These are phyloP conservation scores for Caenorhabditis tropicalis DNA, from an alignment of 1,140 invertebrate species.

Conservation along the genomic window DNA sequence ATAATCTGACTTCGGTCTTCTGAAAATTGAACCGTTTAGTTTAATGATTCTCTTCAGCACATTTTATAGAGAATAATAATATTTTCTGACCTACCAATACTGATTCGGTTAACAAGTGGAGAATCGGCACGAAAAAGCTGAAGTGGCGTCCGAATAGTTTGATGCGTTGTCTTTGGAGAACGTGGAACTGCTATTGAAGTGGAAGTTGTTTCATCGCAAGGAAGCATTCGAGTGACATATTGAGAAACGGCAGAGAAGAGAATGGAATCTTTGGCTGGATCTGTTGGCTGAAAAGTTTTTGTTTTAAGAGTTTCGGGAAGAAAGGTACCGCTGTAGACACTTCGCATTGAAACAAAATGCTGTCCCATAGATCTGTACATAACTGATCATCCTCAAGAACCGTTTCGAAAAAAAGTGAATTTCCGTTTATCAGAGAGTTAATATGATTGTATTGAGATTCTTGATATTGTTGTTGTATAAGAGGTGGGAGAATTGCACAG, in stretches of 20 bases:
- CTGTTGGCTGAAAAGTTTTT: not conserved
- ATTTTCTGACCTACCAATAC: constrained; percentile 44
- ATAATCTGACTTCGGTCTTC: constrained; percentile 32
- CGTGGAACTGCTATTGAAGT: not conserved
- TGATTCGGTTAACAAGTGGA: constrained; percentile 39
- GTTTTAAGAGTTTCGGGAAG: not conserved
- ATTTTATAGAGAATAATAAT: too few species aligned
- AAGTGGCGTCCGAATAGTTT: constrained; percentile 44
- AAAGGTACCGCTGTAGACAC: not conserved
- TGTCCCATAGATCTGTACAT: not conserved
- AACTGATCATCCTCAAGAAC: constrained; percentile 17
- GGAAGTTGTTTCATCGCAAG: constrained; percentile 2
- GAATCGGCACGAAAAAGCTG: constrained; percentile 37
- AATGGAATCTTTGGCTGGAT: constrained; percentile 16
- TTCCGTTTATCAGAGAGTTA: not conserved
- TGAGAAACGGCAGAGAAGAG: constrained; percentile 17
- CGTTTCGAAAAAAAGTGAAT: constrained; percentile 13
- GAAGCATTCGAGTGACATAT: constrained; percentile 45
- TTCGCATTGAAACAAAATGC: constrained; percentile 11
- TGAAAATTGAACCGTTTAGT: not conserved
- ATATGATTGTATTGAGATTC: not conserved
- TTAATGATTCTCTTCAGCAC: too few species aligned
- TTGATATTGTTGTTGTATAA: not conserved
- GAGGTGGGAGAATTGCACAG: not conserved
- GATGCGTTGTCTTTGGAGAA: not conserved